A percentile compares a stretch with the other conserved stretches of the same genome.
phyloP scores from a whole-genome alignment of 2,797 vertebrate species.

The Falco concolor region DNA sequence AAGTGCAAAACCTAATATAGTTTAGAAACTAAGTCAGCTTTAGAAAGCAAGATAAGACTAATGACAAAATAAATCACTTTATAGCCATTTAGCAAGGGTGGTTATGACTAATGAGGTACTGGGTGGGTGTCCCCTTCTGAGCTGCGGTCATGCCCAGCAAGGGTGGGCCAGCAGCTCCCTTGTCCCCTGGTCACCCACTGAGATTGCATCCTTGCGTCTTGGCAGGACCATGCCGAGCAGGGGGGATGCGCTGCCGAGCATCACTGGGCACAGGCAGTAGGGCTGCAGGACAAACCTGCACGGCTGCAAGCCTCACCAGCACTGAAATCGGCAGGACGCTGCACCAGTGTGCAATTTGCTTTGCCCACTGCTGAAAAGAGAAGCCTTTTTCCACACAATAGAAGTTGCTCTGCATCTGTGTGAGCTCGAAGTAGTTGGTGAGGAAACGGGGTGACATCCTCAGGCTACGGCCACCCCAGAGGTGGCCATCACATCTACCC shows the following conservation, averaged over 20 bases:
- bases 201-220: neutral
- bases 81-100: neutral
- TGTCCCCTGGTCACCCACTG: accelerated
- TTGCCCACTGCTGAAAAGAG: neutral
- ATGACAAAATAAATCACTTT: conserved; percentile 45
- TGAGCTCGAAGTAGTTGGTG: neutral
- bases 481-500: no score
- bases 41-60: conserved; percentile 42
- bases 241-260: accelerated
- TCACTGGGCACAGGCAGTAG: accelerated
- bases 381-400: neutral
- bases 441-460: neutral
- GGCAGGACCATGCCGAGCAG: accelerated
- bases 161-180: neutral
- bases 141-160: neutral
- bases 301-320: neutral
- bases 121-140: neutral
- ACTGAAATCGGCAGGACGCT: neutral
- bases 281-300: neutral
- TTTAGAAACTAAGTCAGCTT: conserved; percentile 42
- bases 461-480: accelerated
- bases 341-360: neutral
- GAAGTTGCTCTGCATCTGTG: neutral
- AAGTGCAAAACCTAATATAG: neutral
- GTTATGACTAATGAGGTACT: neutral